A percentile compares a stretch with the other conserved stretches of the same genome.
Conservation (phyloP, 2,888 invertebrate species). For the Cephus sareptanus region DNA sequence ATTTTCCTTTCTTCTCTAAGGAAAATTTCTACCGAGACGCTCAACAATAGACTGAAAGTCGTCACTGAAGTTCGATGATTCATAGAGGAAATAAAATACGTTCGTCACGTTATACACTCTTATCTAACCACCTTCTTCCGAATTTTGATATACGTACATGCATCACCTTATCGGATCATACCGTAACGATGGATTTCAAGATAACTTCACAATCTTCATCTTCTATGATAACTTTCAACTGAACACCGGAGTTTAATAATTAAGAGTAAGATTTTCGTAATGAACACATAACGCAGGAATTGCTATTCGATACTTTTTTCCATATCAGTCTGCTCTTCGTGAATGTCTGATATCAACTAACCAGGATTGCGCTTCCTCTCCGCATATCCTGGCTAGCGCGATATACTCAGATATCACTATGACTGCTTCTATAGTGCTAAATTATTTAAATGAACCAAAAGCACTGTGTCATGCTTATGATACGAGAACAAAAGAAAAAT, state of each 20-base stretch:
- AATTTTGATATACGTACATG: not conserved
- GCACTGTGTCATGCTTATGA: not conserved
- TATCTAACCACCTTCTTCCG: not conserved
- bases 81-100: not conserved
- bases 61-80: not conserved
- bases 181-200: not conserved
- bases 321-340: not conserved
- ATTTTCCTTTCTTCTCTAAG: no score
- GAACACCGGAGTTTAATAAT: not conserved
- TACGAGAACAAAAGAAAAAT: not conserved
- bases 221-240: not conserved
- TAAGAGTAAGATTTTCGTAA: not conserved
- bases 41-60: not conserved
- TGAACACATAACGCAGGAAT: not conserved
- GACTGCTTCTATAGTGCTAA: not conserved
- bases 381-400: constrained; percentile 32
- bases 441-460: not conserved
- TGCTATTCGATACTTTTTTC: not conserved
- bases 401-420: not conserved
- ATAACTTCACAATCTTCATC: not conserved
- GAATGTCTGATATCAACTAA: constrained; percentile 37
- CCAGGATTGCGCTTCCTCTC: constrained; percentile 38
- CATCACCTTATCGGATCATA: not conserved
- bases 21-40: not conserved
- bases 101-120: not conserved